phyloP scores from a whole-genome alignment of 2,888 invertebrate genomes.

The Cosmopolites sordidus region DNA sequence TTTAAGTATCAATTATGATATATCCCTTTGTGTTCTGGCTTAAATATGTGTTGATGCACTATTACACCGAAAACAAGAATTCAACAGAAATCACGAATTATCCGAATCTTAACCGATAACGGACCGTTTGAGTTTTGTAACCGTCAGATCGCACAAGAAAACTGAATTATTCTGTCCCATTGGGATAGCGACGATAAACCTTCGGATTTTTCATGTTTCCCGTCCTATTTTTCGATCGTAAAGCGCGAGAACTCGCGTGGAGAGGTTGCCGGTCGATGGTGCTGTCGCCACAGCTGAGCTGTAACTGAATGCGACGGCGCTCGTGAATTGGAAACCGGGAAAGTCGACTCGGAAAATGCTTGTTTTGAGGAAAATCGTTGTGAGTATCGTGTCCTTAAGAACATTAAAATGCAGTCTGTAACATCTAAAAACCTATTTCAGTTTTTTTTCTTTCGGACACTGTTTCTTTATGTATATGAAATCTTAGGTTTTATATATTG shows the following conservation, averaged over 20 bases:
- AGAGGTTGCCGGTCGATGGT: slow-evolving; percentile 18
- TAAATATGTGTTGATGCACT: too few relatives aligned
- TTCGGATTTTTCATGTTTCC: background rate
- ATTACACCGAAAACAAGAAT: too few relatives aligned
- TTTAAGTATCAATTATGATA: too few relatives aligned
- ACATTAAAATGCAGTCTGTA: background rate
- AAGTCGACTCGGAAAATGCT: slow-evolving; percentile 20
- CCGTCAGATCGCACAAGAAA: too few relatives aligned
- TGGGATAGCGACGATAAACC: background rate
- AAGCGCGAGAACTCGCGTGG: background rate
- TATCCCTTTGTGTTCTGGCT: too few relatives aligned
- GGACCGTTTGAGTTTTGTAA: too few relatives aligned
- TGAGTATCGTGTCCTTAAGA: background rate
- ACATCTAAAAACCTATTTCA: too few relatives aligned
- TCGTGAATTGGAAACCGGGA: slow-evolving; percentile 14
- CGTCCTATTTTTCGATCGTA: background rate
- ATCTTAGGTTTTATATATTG: too few relatives aligned
- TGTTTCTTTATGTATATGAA: too few relatives aligned
- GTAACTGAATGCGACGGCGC: slow-evolving; percentile 27
- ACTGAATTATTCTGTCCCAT: background rate
- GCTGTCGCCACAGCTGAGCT: slow-evolving; percentile 24
- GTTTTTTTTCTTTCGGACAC: too few relatives aligned
- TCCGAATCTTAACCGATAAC: too few relatives aligned
- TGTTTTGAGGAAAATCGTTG: slow-evolving; percentile 20
- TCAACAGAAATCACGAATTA: too few relatives aligned